A percentile compares a stretch with the other conserved stretches of the same genome.
These are phyloP conservation scores for Enteromius paludinosus DNA, from an alignment of 2,797 vertebrate genomes.

Conservation along the genomic window DNA sequence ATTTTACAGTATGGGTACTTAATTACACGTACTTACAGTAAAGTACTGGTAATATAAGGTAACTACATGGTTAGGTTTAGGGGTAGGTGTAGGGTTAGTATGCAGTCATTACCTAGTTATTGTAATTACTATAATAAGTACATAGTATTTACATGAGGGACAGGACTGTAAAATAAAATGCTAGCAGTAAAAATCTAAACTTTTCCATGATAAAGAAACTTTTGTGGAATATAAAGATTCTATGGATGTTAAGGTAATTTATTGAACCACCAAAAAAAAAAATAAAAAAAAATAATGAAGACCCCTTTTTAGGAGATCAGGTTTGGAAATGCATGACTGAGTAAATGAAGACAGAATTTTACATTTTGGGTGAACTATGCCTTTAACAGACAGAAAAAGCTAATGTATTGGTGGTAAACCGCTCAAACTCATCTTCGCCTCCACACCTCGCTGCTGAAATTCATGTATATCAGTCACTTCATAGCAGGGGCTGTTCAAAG, in stretches of 20 bases:
- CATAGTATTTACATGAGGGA: too few relatives aligned
- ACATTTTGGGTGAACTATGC: neutral
- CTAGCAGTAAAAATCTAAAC: neutral
- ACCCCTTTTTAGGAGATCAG: neutral
- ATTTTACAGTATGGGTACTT: too few relatives aligned
- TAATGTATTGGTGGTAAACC: neutral
- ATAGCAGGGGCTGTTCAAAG: neutral
- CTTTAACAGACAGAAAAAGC: conserved; percentile 3
- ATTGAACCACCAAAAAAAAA: neutral
- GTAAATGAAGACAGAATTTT: neutral
- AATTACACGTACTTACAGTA: too few relatives aligned
- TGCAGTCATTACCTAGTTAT: too few relatives aligned
- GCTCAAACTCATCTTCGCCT: neutral
- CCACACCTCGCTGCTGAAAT: conserved; percentile 13
- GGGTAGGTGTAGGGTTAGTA: too few relatives aligned
- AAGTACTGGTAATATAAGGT: too few relatives aligned
- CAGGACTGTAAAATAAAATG: too few relatives aligned
- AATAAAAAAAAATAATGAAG: neutral
- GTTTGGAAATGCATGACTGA: neutral
- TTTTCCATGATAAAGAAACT: neutral
- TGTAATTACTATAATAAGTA: too few relatives aligned
- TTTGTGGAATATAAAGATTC: neutral
- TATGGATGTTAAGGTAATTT: neutral
- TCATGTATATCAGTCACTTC: conserved; percentile 19
- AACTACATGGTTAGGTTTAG: too few relatives aligned